phyloP scores from a whole-genome alignment of 1,140 invertebrate species.

The Lepidurus apus region DNA sequence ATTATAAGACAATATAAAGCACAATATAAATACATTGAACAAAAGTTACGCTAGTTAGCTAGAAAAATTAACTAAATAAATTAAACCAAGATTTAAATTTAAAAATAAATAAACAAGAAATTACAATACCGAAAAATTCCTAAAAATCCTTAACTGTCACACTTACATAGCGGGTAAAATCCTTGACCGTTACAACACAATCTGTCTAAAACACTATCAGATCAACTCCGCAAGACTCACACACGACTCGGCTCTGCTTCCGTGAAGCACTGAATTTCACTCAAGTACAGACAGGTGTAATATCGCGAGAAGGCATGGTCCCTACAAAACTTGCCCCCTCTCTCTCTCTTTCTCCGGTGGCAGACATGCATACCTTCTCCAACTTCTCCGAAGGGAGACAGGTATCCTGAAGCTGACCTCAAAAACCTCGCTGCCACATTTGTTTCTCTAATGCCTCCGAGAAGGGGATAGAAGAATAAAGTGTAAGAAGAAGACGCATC shows the following conservation, averaged over 20 bases:
- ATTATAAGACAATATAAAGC: no score
- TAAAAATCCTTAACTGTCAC: no score
- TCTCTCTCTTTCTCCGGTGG: not conserved
- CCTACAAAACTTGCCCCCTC: not conserved
- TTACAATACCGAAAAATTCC: no score
- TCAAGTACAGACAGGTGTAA: not conserved
- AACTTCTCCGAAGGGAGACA: not conserved
- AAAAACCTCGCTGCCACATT: not conserved
- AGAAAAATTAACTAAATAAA: no score
- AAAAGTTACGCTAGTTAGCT: no score
- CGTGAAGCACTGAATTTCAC: slow-evolving; percentile 21
- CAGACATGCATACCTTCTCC: not conserved
- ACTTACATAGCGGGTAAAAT: no score
- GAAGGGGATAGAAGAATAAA: not conserved
- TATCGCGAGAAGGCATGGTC: not conserved
- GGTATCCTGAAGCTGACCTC: not conserved
- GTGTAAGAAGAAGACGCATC: not conserved
- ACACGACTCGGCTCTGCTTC: not conserved
- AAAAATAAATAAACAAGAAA: no score
- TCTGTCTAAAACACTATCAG: not conserved
- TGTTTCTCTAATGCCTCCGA: not conserved
- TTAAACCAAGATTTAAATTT: no score
- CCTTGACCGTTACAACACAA: no score
- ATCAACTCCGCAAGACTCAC: not conserved
- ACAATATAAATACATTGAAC: no score